Conservation (phyloP, 2,113 vertebrate species). For the Sinocyclocheilus anshuiensis region DNA sequence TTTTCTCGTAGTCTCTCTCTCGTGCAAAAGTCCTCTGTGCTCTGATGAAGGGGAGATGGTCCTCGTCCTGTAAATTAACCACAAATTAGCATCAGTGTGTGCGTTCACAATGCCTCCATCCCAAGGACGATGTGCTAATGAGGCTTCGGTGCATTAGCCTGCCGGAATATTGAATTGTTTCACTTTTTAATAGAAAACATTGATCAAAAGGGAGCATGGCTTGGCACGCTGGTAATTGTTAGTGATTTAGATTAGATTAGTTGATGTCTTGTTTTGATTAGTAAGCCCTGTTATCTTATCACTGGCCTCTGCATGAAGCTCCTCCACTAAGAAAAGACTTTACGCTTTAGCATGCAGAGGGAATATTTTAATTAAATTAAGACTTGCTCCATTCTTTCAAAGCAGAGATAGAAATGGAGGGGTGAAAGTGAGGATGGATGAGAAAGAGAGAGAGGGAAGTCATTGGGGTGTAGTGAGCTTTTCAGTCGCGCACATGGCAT, state of each 20-base stretch:
- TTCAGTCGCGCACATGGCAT: neutral
- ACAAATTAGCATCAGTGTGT: conserved; percentile 37
- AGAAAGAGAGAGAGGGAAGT: neutral
- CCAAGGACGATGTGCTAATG: conserved; percentile 78
- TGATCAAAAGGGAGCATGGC: conserved; percentile 81
- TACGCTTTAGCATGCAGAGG: conserved; percentile 74
- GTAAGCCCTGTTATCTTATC: conserved; percentile 69
- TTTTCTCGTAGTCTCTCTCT: conserved; percentile 50
- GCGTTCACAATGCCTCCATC: conserved; percentile 54
- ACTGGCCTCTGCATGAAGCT: conserved; percentile 66
- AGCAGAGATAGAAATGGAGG: conserved; percentile 47
- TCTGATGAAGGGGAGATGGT: conserved; percentile 41
- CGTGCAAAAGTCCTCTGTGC: conserved; percentile 47
- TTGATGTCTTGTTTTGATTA: conserved; percentile 85
- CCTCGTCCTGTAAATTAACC: conserved; percentile 45
- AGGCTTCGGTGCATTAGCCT: conserved; percentile 65
- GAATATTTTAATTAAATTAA: conserved; percentile 80
- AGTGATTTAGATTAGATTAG: conserved; percentile 89
- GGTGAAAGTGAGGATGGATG: conserved; percentile 38
- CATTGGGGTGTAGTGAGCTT: conserved; percentile 5
- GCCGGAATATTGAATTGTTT: conserved; percentile 78
- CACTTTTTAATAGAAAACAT: conserved; percentile 91
- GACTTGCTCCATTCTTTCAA: conserved; percentile 66
- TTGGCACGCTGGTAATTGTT: conserved; percentile 85
- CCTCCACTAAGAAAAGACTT: conserved; percentile 73